These are phyloP conservation scores for Pseudorectes ferrugineus DNA, from an alignment of 2,113 vertebrate species.

Conservation along the genomic window DNA sequence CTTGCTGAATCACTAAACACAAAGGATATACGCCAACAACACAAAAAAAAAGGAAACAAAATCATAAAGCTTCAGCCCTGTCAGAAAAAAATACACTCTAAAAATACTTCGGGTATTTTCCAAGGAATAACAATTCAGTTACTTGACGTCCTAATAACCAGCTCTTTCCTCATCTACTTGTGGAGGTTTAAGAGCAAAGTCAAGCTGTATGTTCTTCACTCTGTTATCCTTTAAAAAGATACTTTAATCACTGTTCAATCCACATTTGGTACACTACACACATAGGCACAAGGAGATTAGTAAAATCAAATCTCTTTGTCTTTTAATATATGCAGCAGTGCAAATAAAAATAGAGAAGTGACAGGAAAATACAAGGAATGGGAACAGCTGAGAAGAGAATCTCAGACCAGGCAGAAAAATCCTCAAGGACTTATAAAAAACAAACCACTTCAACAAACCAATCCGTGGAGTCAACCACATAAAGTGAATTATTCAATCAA, in stretches of 20 bases:
- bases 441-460: neutral
- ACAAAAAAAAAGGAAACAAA: neutral
- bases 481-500: neutral
- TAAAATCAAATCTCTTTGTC: slow-evolving; percentile 10
- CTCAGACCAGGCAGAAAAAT: neutral
- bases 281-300: neutral
- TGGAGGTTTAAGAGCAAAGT: neutral
- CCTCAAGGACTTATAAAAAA: neutral
- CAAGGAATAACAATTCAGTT: neutral
- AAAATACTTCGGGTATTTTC: neutral
- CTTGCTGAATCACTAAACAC: neutral
- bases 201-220: neutral
- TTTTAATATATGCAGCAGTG: neutral
- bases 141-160: neutral
- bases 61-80: neutral
- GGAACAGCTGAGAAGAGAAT: neutral
- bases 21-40: neutral
- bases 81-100: neutral
- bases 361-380: neutral
- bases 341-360: neutral
- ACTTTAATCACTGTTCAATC: neutral
- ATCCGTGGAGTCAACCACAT: neutral
- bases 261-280: neutral
- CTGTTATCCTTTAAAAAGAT: neutral
- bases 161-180: neutral